Evolutionary conservation across 2,888 invertebrate genomes (phyloP), one percentile per base, ranked within the genome.

Genomic region (Andrena bucephala): DNA sequence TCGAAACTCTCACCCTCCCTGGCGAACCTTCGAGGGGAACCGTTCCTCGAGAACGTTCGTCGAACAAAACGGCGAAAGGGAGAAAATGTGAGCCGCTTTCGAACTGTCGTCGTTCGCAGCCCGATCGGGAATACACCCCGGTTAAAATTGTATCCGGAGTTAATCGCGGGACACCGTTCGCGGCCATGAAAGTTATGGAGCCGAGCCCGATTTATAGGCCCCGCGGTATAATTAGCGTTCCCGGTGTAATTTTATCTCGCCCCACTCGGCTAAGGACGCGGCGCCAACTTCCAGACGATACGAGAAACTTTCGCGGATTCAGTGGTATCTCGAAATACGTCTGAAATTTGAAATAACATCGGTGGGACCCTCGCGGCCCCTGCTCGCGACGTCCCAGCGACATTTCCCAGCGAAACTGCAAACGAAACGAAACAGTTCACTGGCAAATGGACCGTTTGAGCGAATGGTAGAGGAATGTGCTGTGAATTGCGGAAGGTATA

Each of bases 331-430:
- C 36, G 13, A 29, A 36, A 42, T 75, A 31, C 65, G 67, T 75
- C 27, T 20, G 31, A 75, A 48, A 63, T 75, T 54, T 42, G 48
- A 63, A 67, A 75, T 75, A 75, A 75, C 62, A 42, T 29, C 24
- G 7, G 10, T 3, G 69, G 27, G 20, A 36, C n/a, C 5, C 16
- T 13, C 5, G 27, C 13, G 13, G 33, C 24, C 33, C n/a, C 1
- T 13, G 48, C 48, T 68, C 24, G 16, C 68, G 52, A 20, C 16
- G 5, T n/a, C n/a, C n/a, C n/a, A n/a, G n/a, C n/a, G n/a, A n/a
- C 36, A 24, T 48, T 52, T 65, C 57, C 24, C 13, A 24, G 72
- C 16, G 72, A 36, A 24, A 7, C 42, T 27, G 13, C 0, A 20
- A 62, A 33, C 16, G 20, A 24, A 36, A 20, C n/a, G 72, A 24